Base-by-base conservation (phyloP, 2,113 vertebrate genomes). In the Nesospiza acunhae region DNA sequence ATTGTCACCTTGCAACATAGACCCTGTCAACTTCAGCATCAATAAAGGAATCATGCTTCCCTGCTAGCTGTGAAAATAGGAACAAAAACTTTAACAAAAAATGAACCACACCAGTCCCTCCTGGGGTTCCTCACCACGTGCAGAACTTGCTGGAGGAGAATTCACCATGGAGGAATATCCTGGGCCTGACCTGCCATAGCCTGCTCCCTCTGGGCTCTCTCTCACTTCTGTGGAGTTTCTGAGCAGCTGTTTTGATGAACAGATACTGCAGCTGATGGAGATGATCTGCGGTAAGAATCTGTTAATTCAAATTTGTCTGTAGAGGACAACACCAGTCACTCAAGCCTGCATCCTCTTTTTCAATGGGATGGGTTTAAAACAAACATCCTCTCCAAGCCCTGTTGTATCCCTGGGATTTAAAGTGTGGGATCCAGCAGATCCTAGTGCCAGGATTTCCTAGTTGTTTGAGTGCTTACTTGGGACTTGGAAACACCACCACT, bases 351-450 rank as follows among this genome's bases (percentile, higher is more conserved):
- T 66, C 41, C 20, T 79, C 26, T 72, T 39, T 95, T 46, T 44
- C 19, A 33, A n/a, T 0, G 1, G 81, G 27, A 58, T 39, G 19
- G 42, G 15, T 81, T 95, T 73, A 47, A 68, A 91, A 50, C 11
- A 81, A 84, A 59, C 22, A 46, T 15, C 6, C 30, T 16, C 7
- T 23, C 18, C 22, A 41, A 14, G 20, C 14, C 31, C 10, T 16
- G 10, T 44, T 50, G 18, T n/a, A 60, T 60, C 17, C 30, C 50
- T 89, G n/a, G 17, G 19, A 18, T 84, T 82, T 73, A 20, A 76
- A 70, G 23, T 26, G 58, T 0, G 2, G 18, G 63, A 64, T 46
- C 47, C 21, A 63, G 10, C 0, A 1, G 39, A 18, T 67, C 42
- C 44, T 15, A 63, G 13, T 46, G 30, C 22, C 31, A 86, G 44